Percentiles rank a stretch among this genome's conserved stretches.
phyloP scores from a whole-genome alignment of 2,113 vertebrate genomes.

The Corythoichthys haematopterus region DNA sequence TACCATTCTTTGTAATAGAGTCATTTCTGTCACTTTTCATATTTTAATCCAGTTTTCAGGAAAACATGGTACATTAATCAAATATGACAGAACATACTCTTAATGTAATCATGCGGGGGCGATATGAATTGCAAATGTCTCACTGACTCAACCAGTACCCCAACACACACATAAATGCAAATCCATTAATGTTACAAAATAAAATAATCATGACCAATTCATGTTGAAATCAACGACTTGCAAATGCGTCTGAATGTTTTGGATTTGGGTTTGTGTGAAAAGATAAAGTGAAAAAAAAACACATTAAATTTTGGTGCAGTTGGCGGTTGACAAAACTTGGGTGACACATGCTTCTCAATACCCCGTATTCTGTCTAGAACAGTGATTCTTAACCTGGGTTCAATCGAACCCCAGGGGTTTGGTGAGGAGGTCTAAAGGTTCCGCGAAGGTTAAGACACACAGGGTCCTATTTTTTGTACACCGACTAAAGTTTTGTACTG shows the following conservation, averaged over 20 bases:
- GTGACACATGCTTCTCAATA: slow-evolving; percentile 48
- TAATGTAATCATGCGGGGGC: slow-evolving; percentile 89
- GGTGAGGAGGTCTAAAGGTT: no score
- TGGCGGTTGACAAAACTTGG: slow-evolving; percentile 54
- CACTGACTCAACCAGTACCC: slow-evolving; percentile 38
- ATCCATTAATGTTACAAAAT: slow-evolving; percentile 88
- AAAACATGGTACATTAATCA: slow-evolving; percentile 97
- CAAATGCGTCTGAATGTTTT: slow-evolving; percentile 67
- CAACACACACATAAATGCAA: slow-evolving; percentile 71
- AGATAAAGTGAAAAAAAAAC: slow-evolving; percentile 57
- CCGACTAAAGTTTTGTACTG: no score
- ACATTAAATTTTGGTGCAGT: slow-evolving; percentile 48
- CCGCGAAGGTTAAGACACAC: no score
- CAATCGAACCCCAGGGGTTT: no score
- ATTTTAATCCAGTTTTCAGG: slow-evolving; percentile 85
- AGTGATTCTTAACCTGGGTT: slow-evolving; percentile 1
- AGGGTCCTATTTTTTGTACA: no score
- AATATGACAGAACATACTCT: slow-evolving; percentile 92
- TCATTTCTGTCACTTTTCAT: slow-evolving; percentile 93
- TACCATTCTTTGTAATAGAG: slow-evolving; percentile 88
- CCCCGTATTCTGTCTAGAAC: slow-evolving; percentile 65
- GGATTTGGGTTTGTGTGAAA: slow-evolving; percentile 62
- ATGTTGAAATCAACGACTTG: slow-evolving; percentile 74
- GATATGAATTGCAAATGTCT: slow-evolving; percentile 96
- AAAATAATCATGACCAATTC: slow-evolving; percentile 93